These are phyloP conservation scores for Cryptotis parvus DNA, from an alignment of 2,113 vertebrate species.

Conservation along the genomic window DNA sequence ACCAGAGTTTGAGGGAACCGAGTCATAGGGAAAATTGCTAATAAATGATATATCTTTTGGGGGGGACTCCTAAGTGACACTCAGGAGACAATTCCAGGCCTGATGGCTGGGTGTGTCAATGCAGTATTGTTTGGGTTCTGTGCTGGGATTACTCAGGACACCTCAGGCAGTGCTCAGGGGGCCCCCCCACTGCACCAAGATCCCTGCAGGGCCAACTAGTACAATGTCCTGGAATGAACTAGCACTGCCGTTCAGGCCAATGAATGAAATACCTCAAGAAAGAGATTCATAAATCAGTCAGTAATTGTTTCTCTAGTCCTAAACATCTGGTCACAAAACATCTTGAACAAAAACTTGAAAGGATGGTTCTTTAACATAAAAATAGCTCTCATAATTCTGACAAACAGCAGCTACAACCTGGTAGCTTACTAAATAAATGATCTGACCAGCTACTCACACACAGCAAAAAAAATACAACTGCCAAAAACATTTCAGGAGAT, in stretches of 20 bases:
- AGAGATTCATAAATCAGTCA: conserved; percentile 41
- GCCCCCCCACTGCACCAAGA: too few relatives aligned
- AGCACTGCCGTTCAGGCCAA: not conserved
- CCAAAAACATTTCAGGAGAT: conserved; percentile 49
- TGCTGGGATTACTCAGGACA: too few relatives aligned
- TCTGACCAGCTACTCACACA: not conserved
- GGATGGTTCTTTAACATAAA: conserved; percentile 37
- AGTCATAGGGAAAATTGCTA: not conserved
- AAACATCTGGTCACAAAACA: not conserved
- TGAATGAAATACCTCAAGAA: conserved; percentile 41
- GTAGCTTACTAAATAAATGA: not conserved
- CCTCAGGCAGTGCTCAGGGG: too few relatives aligned
- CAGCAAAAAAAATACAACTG: not conserved
- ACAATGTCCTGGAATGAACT: too few relatives aligned
- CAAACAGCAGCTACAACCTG: not conserved
- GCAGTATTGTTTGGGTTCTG: too few relatives aligned
- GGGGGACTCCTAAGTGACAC: too few relatives aligned
- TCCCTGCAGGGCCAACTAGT: too few relatives aligned
- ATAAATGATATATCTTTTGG: too few relatives aligned
- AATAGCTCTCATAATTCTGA: not conserved
- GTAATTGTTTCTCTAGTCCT: conserved; percentile 30
- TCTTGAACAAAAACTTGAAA: conserved; percentile 33
- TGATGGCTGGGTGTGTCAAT: too few relatives aligned
- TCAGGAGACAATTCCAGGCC: too few relatives aligned
- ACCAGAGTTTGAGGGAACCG: conserved; percentile 45